Base-by-base conservation (phyloP, 64 coral and sea anemone genomes). In the Porites lutea region DNA sequence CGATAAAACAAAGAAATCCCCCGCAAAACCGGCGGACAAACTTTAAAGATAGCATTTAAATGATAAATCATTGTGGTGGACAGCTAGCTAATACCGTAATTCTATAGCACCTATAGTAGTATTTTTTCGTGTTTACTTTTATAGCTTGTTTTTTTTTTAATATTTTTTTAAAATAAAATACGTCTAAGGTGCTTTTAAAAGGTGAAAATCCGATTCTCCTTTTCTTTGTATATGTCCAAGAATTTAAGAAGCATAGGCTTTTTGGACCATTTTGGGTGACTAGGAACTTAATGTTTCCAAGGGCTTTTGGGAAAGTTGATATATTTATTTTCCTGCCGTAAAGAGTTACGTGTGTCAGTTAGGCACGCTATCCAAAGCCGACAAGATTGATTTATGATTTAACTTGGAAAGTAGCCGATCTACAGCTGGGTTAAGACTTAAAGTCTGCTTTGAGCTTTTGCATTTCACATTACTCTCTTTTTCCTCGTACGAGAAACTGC, bases 321-420 rank as follows among this genome's bases (percentile, higher is more conserved):
- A 2, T 16, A 63, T 84, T 69, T 52, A 84, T 65, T 84, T 68
- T 52, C 52, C 81, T 12, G 15, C 45, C 19, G 61, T 19, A 84
- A 67, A 44, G 2, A 12, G 47, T 84, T 84, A 18, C 44, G 47
- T 68, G 61, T 49, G 48, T 5, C 5, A 21, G 43, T 18, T 65
- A 18, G 61, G 44, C 62, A 84, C 47, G 81, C 47, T 46, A 65
- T 8, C 46, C 4, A 3, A 65, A 83, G 15, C 59, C 44, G 15
- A 64, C 20, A 16, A 37, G 63, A 52, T 84, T 84, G 81, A 84
- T 84, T 84, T 84, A 84, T 84, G 81, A 84, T 84, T 84, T 84
- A 13, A 69, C 37, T 84, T 84, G 81, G 81, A 66, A 43, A 22
- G n/a, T 6, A 21, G 63, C 61, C 63, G 16, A 52, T 7, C 81